These are phyloP conservation scores for Heliconius ismenius DNA, from an alignment of 2,888 invertebrate genomes.

Conservation along the genomic window DNA sequence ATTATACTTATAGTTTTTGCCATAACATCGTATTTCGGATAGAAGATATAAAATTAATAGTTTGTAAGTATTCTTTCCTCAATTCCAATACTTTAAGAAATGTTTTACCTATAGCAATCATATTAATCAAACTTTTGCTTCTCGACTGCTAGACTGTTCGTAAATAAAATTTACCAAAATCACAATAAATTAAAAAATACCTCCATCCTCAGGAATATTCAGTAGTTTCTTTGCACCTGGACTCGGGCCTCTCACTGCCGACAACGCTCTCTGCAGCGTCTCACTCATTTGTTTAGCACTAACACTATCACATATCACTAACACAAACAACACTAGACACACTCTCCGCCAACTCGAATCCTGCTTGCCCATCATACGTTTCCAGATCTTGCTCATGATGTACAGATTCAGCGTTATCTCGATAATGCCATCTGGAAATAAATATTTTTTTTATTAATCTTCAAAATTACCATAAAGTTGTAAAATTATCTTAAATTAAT, in stretches of 20 bases:
- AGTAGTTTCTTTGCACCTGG: slow-evolving; percentile 80
- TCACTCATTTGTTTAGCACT: slow-evolving; percentile 77
- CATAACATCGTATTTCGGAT: too few species aligned
- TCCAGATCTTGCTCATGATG: slow-evolving; percentile 48
- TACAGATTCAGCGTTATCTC: slow-evolving; percentile 41
- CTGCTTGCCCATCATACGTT: slow-evolving; percentile 58
- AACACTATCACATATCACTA: slow-evolving; percentile 60
- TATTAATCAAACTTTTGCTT: too few species aligned
- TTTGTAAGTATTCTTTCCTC: neutral
- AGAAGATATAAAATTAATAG: neutral
- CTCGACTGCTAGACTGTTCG: too few species aligned
- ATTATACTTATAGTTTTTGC: too few species aligned
- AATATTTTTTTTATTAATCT: neutral
- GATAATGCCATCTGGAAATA: slow-evolving; percentile 55
- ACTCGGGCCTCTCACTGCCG: slow-evolving; percentile 77
- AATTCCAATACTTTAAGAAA: neutral
- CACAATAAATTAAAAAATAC: slow-evolving; percentile 51
- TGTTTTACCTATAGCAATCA: too few species aligned
- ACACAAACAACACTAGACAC: slow-evolving; percentile 56
- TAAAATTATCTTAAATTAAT: neutral
- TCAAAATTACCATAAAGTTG: neutral
- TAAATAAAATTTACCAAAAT: neutral
- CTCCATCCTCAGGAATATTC: slow-evolving; percentile 81
- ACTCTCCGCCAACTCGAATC: slow-evolving; percentile 65
- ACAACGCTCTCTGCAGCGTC: slow-evolving; percentile 78